Percentiles rank a stretch among this genome's conserved stretches.
These are phyloP conservation scores for Hassar affinis DNA, from an alignment of 2,113 vertebrate species.

Conservation along the genomic window DNA sequence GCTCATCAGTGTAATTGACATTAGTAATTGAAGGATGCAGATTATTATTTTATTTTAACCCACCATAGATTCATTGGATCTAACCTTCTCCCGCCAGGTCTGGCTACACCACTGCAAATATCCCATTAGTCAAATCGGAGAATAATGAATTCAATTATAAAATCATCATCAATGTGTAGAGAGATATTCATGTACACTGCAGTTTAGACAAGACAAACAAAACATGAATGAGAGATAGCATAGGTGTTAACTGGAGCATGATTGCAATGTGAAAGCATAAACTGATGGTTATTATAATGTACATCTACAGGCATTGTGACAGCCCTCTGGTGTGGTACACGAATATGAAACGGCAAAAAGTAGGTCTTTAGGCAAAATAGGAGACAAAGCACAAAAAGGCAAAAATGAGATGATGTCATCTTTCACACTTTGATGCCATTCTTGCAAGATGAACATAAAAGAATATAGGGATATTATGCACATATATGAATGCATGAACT, in stretches of 20 bases:
- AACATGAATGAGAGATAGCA: not conserved
- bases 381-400: not conserved
- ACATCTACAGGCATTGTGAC: not conserved
- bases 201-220: not conserved
- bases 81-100: not conserved
- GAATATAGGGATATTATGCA: not conserved
- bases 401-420: constrained; percentile 14
- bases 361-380: not conserved
- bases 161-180: not conserved
- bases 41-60: not conserved
- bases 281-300: not conserved
- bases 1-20: too few species aligned
- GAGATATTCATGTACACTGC: not conserved
- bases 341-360: not conserved
- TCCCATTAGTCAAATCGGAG: not conserved
- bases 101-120: not conserved
- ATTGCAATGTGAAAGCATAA: not conserved
- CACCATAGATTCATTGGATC: not conserved
- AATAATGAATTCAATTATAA: not conserved
- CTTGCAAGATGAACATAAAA: constrained; percentile 8
- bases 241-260: not conserved
- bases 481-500: constrained; percentile 14
- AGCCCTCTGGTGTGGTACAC: not conserved
- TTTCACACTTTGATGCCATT: not conserved
- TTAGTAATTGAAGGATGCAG: not conserved